These are phyloP conservation scores for Rhinella marina DNA, from an alignment of 2,797 vertebrate species.

Conservation along the genomic window DNA sequence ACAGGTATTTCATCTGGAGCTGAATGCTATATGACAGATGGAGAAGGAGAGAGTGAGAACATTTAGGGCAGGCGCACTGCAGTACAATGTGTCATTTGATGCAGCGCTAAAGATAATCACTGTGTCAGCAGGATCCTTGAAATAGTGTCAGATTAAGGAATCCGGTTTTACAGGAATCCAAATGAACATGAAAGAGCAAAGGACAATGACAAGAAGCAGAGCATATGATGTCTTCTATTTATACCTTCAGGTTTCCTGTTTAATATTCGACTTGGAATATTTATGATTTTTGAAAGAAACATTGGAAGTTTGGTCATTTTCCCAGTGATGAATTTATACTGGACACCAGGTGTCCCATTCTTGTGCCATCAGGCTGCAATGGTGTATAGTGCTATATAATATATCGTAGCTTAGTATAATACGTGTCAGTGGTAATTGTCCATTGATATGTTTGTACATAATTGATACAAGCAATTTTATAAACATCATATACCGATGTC, in stretches of 20 bases:
- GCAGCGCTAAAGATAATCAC: not conserved
- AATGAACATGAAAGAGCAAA: slow-evolving; percentile 61
- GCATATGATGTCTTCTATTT: slow-evolving; percentile 57
- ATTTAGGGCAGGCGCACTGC: not conserved
- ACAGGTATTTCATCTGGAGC: not conserved
- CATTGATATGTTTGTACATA: not conserved
- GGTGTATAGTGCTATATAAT: not conserved
- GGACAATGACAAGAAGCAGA: slow-evolving; percentile 71
- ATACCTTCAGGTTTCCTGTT: slow-evolving; percentile 69
- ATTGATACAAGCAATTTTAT: not conserved
- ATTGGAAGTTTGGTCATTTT: slow-evolving; percentile 26
- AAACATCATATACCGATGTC: not conserved
- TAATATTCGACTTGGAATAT: slow-evolving; percentile 66
- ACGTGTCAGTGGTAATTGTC: not conserved
- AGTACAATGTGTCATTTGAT: not conserved
- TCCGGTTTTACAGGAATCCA: slow-evolving; percentile 64
- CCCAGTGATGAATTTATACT: slow-evolving; percentile 5
- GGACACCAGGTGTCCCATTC: not conserved
- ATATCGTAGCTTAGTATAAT: not conserved
- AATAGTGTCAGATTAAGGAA: slow-evolving; percentile 62
- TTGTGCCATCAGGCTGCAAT: not conserved
- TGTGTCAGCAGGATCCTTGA: slow-evolving; percentile 27
- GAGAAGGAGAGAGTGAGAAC: not conserved
- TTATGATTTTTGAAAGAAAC: slow-evolving; percentile 56
- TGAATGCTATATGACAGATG: not conserved